Evolutionary conservation across 1,140 invertebrate genomes (phyloP), one percentile per base, ranked within the genome.

Genomic region (Sinonovacula constricta): DNA sequence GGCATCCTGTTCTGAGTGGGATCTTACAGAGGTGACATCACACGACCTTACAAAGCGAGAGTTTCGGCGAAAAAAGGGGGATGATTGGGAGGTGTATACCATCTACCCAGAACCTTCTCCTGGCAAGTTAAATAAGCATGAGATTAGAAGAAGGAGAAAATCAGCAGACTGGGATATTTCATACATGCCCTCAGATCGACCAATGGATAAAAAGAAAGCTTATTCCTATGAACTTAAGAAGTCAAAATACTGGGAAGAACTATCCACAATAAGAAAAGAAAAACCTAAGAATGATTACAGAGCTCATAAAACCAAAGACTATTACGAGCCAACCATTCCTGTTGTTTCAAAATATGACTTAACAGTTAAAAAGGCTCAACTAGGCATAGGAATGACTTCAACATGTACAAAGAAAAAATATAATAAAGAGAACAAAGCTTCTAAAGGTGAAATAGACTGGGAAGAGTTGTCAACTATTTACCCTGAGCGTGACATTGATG

Each of bases 201-300:
- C 62, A 76, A 12, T 26, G 24, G 18, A 65, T 57, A 76, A 74
- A n/a, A 66, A 66, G 49, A 76, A 76, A 18, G 65, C 72, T 12
- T 67, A 76, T 22, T 76, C 72, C 0, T 66, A 76, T 59, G 72
- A 76, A 59, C 30, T 76, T 3, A 76, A 76, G 36, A 76, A 76
- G 36, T 76, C 72, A 18, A 63, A 56, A 34, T 76, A 66, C 31
- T 76, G 72, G 72, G 72, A 76, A n/a, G 72, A 76, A 54, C 45
- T 76, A 26, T 76, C 72, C 15, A 36, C 62, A 24, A 67, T 76
- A 22, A 22, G 65, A 10, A 76, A 59, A 59, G 72, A 76, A 2
- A 76, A 67, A 56, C 62, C 51, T 24, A 76, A 65, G 31, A 67
- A 76, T 45, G 72, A 76, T 30, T 76, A 76, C 30, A 56, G 53